phyloP scores from a whole-genome alignment of 1,140 invertebrate species.

The Heterodera schachtii region DNA sequence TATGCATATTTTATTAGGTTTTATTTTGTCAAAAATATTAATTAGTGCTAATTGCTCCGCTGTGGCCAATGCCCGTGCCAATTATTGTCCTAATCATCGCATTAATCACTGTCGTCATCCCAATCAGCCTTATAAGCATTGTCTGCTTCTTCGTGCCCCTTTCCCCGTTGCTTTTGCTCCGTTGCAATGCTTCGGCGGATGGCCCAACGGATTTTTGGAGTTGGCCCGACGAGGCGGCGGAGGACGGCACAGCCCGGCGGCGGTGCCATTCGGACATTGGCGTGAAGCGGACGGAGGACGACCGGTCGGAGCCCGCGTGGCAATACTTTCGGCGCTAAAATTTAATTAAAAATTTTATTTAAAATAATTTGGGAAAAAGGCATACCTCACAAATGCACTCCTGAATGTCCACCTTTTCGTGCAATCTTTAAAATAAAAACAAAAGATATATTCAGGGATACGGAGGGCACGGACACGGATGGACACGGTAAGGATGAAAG shows the following conservation, averaged over 20 bases:
- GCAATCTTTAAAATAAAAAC: slow-evolving; percentile 15
- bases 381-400: slow-evolving; percentile 33
- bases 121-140: background rate
- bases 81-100: no score
- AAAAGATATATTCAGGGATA: background rate
- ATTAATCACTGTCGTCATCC: background rate
- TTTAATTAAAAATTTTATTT: background rate
- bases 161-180: background rate
- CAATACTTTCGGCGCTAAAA: slow-evolving; percentile 27
- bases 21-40: no score
- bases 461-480: no score
- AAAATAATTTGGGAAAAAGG: background rate
- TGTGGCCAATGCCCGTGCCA: no score
- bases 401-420: slow-evolving; percentile 28
- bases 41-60: no score
- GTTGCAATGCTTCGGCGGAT: background rate
- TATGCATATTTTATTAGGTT: no score
- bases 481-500: no score
- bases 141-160: background rate
- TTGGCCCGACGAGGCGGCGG: background rate
- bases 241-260: background rate
- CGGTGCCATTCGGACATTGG: slow-evolving; percentile 22
- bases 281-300: background rate
- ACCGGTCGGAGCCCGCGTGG: slow-evolving; percentile 15
- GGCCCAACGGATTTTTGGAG: background rate